phyloP scores from a whole-genome alignment of 2,113 vertebrate genomes.

The Cynocephalus volans region DNA sequence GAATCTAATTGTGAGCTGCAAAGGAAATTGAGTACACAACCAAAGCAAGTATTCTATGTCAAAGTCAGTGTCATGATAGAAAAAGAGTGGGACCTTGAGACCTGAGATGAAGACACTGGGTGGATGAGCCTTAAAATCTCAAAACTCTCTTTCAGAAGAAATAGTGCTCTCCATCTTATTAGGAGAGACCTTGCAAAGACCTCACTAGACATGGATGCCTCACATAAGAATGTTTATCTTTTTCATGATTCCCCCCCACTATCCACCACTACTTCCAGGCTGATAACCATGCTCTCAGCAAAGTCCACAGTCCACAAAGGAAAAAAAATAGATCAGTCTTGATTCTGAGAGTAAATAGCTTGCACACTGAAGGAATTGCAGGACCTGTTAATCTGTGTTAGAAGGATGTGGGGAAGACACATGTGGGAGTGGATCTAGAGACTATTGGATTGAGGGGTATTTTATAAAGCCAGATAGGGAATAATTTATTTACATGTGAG shows the following conservation, averaged over 20 bases:
- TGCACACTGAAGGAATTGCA: neutral
- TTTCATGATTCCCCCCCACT: neutral
- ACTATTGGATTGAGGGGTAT: neutral
- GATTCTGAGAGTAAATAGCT: neutral
- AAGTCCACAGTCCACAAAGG: neutral
- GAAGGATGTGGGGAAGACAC: neutral
- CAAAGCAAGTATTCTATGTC: neutral
- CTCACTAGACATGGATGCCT: neutral
- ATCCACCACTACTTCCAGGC: neutral
- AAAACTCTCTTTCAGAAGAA: neutral
- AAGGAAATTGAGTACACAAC: neutral
- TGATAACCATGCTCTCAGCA: neutral
- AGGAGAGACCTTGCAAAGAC: neutral
- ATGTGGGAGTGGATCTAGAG: neutral
- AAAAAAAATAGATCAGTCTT: neutral
- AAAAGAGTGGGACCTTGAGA: neutral
- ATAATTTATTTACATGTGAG: neutral
- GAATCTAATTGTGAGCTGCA: neutral
- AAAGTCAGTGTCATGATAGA: neutral
- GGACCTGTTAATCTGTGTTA: neutral
- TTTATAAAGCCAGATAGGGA: neutral
- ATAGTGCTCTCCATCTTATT: neutral
- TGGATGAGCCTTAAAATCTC: neutral
- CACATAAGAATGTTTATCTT: neutral
- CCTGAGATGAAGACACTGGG: neutral